phyloP scores from a whole-genome alignment of 92 coral and sea anemone species.

The Bergia puertoricense region DNA sequence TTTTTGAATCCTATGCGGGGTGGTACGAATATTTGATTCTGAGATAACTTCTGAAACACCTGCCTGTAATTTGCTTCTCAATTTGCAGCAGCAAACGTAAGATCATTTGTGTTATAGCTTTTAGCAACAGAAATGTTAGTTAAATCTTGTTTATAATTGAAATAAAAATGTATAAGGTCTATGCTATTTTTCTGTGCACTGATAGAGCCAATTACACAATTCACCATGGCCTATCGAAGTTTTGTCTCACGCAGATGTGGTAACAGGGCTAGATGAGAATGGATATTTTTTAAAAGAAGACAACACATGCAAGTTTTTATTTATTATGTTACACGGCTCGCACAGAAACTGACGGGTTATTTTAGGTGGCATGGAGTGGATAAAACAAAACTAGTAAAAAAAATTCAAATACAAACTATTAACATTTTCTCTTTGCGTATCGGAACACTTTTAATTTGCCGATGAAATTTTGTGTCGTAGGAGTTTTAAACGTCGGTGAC shows the following conservation, averaged over 20 bases:
- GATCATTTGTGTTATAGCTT: not conserved
- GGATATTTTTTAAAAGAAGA: too few species aligned
- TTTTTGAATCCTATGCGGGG: not conserved
- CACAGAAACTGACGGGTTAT: not conserved
- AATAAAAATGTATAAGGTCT: not conserved
- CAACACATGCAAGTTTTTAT: not conserved
- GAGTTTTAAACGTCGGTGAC: too few species aligned
- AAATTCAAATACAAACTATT: not conserved
- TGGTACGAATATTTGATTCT: not conserved
- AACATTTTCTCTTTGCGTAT: not conserved
- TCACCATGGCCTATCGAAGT: not conserved
- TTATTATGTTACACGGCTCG: not conserved
- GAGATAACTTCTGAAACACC: not conserved
- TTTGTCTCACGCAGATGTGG: not conserved
- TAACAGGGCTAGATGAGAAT: not conserved
- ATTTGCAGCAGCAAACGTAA: not conserved
- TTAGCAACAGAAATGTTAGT: not conserved
- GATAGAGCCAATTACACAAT: not conserved
- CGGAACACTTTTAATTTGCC: not conserved
- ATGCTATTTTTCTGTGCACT: not conserved
- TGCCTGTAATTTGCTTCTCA: constrained; percentile 4
- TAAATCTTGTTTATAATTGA: not conserved
- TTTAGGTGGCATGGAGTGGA: too few species aligned
- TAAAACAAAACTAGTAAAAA: not conserved
- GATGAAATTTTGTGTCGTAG: too few species aligned